Base-by-base conservation (phyloP, 2,888 invertebrate genomes). In the Choristoneura rosaceana region DNA sequence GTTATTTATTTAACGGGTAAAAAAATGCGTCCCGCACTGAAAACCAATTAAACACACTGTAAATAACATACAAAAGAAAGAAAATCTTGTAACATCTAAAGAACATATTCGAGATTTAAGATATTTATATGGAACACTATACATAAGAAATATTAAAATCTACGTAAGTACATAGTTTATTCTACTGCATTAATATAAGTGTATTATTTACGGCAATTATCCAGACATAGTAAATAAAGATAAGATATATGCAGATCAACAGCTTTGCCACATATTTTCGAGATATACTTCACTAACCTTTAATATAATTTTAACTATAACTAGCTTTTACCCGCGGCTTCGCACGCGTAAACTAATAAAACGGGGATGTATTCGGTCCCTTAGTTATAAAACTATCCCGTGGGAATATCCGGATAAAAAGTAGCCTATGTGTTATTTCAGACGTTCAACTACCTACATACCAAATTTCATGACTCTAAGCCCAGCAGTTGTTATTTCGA, bases 1-100 rank as follows among this genome's bases (percentile, higher is more conserved):
- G 0, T 4, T 25, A 7, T 62, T 2, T 10, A 12, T 55, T 25
- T 55, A 17, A 12, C 4, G 10, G 10, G 4, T n/a, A 14, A 4
- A 59, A 34, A 14, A 59, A 59, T 34, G 34, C 14, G 59, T 34
- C 47, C n/a, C 47, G n/a, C 14, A 7, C 8, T 12, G 5, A 58
- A 58, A 33, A 17, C 55, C 33, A 55, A 58, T 58, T 0, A 59
- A 59, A 34, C 34, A 14, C 59, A 59, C 55, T 55, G 59, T 34
- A 59, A 58, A 59, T 52, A 9, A 52, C 9, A 17, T 17, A 52
- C 17, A 25, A 12, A 55, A 55, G 12, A 55, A 25, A n/a, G n/a
- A n/a, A 25, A 25, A 25, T 38, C 4, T 38, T 38, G 25, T 12
- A 55, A 5, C 9, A 17, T 17, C 8, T 52, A 52, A 17, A 52